Evolutionary conservation across 2,113 vertebrate species (phyloP).

Genomic region (Spermophilus dauricus): DNA sequence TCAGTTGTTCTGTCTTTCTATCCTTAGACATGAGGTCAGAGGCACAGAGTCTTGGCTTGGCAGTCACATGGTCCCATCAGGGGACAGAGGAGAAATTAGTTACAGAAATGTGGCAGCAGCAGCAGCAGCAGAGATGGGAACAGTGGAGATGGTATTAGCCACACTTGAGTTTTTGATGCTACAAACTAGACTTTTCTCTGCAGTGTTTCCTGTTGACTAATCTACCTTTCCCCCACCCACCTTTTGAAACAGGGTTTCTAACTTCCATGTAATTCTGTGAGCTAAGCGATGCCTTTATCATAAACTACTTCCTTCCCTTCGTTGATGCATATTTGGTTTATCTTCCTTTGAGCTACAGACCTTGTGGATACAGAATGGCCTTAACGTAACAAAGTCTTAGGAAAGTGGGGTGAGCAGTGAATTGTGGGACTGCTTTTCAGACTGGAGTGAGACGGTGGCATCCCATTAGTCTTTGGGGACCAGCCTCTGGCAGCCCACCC

Average conservation of each 20-base stretch:
- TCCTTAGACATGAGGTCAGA: not conserved
- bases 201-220: not conserved
- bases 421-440: not conserved
- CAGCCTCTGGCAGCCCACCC: accelerated
- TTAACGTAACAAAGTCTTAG: not conserved
- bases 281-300: not conserved
- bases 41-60: not conserved
- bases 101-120: not conserved
- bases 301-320: not conserved
- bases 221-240: not conserved
- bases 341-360: not conserved
- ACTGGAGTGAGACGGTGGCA: not conserved
- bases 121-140: not conserved
- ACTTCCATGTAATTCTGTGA: not conserved
- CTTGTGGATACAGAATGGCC: not conserved
- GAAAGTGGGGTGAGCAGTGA: not conserved
- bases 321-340: not conserved
- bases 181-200: not conserved
- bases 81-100: not conserved
- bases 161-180: not conserved
- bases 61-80: not conserved
- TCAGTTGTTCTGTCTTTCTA: not conserved
- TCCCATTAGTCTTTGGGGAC: not conserved
- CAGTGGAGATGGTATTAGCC: too few species aligned
- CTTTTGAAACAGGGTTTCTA: not conserved